A percentile compares a stretch with the other conserved stretches of the same genome.
Conservation (phyloP, 2,888 invertebrate genomes). For the Himalopsyche tibetana region DNA sequence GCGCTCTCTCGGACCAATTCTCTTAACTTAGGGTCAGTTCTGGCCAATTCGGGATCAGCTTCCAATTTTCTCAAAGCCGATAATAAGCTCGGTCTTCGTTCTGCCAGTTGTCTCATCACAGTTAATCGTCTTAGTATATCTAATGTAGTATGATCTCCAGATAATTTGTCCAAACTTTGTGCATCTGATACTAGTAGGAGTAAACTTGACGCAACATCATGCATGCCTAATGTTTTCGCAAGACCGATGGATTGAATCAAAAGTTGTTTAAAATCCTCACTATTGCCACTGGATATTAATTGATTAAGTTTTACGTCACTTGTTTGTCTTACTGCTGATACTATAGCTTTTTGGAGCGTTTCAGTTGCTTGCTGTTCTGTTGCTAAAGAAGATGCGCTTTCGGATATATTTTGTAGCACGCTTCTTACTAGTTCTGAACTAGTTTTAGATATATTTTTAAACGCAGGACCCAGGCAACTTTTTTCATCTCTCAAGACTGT, state of each 20-base stretch:
- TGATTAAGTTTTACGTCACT: slow-evolving; percentile 79
- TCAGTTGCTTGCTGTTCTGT: slow-evolving; percentile 82
- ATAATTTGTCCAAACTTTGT: slow-evolving; percentile 77
- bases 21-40: slow-evolving; percentile 82
- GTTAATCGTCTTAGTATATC: slow-evolving; percentile 83
- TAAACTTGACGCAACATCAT: slow-evolving; percentile 79
- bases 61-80: slow-evolving; percentile 80
- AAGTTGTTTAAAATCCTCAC: slow-evolving; percentile 73
- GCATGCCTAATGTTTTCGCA: slow-evolving; percentile 83
- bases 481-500: slow-evolving; percentile 81
- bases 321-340: slow-evolving; percentile 80
- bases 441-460: slow-evolving; percentile 80
- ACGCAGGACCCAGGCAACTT: slow-evolving; percentile 79
- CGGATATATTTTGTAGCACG: slow-evolving; percentile 79
- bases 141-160: slow-evolving; percentile 78
- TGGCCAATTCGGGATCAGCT: slow-evolving; percentile 81
- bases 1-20: slow-evolving; percentile 86
- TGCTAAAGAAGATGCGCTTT: slow-evolving; percentile 78
- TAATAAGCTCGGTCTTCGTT: slow-evolving; percentile 80
- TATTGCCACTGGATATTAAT: slow-evolving; percentile 75
- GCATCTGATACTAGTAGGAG: slow-evolving; percentile 77
- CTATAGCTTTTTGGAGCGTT: slow-evolving; percentile 82
- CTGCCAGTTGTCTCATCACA: slow-evolving; percentile 84
- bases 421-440: slow-evolving; percentile 79
- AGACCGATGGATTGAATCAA: slow-evolving; percentile 82